Conservation (phyloP, 2,113 vertebrate species). For the Hippocampus barbouri region DNA sequence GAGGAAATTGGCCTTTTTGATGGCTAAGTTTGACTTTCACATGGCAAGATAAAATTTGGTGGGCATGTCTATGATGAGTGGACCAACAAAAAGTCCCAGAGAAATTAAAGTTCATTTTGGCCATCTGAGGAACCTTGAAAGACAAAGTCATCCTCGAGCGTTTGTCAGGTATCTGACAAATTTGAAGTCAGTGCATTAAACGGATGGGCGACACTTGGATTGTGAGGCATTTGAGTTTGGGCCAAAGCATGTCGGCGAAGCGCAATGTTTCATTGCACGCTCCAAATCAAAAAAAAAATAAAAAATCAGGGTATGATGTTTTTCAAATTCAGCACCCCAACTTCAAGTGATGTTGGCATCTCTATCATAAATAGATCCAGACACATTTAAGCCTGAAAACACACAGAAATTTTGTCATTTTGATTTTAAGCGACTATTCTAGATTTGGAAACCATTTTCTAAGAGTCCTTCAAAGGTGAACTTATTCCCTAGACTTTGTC, state of each 20-base stretch:
- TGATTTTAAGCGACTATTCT: neutral
- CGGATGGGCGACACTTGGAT: too few relatives aligned
- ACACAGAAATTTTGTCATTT: neutral
- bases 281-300: too few relatives aligned
- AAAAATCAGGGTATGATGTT: too few relatives aligned
- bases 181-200: too few relatives aligned
- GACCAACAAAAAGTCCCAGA: neutral
- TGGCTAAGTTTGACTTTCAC: neutral
- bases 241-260: too few relatives aligned
- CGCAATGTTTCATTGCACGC: too few relatives aligned
- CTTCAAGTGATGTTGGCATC: neutral
- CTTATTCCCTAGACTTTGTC: neutral
- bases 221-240: too few relatives aligned
- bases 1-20: neutral
- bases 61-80: neutral
- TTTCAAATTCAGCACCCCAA: neutral
- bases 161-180: too few relatives aligned
- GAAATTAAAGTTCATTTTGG: neutral
- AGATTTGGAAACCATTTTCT: neutral
- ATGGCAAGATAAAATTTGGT: neutral
- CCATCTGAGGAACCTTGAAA: too few relatives aligned
- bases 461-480: neutral
- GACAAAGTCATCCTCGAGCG: too few relatives aligned
- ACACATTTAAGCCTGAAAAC: neutral
- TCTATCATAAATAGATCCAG: neutral